Conservation (phyloP, 2,113 vertebrate genomes). For the Lepus timidus region DNA sequence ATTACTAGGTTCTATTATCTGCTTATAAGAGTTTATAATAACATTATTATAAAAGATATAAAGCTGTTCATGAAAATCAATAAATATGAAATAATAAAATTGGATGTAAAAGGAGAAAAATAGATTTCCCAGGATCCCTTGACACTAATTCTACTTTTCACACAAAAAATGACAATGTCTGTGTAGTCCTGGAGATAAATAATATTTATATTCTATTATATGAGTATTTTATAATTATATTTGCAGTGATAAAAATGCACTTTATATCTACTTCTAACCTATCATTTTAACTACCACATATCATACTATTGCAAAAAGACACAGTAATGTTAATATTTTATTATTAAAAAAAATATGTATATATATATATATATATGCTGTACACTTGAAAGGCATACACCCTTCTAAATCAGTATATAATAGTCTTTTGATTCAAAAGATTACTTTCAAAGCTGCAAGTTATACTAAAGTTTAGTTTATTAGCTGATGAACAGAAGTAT, state of each 20-base stretch:
- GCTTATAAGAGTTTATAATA: not conserved
- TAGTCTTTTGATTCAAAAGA: not conserved
- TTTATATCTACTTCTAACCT: not conserved
- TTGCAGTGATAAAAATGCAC: not conserved
- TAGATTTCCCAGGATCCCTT: not conserved
- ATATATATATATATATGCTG: not conserved
- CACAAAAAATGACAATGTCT: not conserved
- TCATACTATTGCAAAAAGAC: not conserved
- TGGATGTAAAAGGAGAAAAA: not conserved
- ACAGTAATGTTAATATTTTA: too few relatives aligned
- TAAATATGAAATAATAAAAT: not conserved
- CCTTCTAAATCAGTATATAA: not conserved
- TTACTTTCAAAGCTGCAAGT: not conserved
- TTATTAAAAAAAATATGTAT: not conserved
- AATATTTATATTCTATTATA: not conserved
- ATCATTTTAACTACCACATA: not conserved
- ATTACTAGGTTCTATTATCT: not conserved
- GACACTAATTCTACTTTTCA: not conserved
- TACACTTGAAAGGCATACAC: not conserved
- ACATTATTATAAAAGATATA: too few relatives aligned
- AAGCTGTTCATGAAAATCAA: not conserved
- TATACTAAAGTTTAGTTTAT: not conserved
- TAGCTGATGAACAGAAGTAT: not conserved
- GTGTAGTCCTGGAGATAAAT: not conserved
- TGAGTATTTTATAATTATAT: not conserved